Percentiles rank a stretch among this genome's conserved stretches.
phyloP scores from a whole-genome alignment of 2,113 vertebrate species.

The Nothocercus julius region DNA sequence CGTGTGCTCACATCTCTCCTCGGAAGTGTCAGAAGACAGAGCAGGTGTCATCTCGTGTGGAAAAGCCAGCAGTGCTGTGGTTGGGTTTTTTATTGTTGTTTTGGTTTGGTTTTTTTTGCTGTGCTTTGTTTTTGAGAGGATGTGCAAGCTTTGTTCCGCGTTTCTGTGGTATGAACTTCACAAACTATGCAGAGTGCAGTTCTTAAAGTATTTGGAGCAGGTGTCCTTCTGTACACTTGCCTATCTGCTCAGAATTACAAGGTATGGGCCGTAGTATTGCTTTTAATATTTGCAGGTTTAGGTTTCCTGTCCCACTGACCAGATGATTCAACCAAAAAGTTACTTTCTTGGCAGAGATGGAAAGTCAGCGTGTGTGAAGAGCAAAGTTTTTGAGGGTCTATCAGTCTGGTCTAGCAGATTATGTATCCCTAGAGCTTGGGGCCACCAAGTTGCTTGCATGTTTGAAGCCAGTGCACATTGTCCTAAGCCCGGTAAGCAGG shows the following conservation, averaged over 20 bases:
- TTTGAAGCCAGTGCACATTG: background rate
- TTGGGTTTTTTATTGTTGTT: no score
- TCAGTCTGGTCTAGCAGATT: background rate
- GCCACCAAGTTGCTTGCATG: background rate
- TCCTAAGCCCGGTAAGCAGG: background rate
- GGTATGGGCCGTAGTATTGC: rapidly evolving
- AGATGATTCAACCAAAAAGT: background rate
- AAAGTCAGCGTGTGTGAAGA: background rate
- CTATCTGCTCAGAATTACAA: background rate
- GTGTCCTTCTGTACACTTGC: background rate
- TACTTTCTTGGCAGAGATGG: background rate
- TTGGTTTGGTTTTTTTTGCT: background rate
- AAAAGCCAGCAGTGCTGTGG: background rate
- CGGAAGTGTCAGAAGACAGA: background rate
- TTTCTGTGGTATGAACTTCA: background rate
- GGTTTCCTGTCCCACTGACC: background rate
- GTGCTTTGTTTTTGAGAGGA: background rate
- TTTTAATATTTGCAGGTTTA: background rate
- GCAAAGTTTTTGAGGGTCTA: background rate
- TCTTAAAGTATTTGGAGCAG: background rate
- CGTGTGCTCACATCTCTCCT: background rate
- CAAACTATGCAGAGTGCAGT: background rate
- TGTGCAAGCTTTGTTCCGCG: background rate
- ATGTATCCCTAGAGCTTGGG: background rate
- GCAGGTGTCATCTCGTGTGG: background rate